Base-by-base conservation (phyloP, 2,113 vertebrate genomes). In the Motacilla alba region DNA sequence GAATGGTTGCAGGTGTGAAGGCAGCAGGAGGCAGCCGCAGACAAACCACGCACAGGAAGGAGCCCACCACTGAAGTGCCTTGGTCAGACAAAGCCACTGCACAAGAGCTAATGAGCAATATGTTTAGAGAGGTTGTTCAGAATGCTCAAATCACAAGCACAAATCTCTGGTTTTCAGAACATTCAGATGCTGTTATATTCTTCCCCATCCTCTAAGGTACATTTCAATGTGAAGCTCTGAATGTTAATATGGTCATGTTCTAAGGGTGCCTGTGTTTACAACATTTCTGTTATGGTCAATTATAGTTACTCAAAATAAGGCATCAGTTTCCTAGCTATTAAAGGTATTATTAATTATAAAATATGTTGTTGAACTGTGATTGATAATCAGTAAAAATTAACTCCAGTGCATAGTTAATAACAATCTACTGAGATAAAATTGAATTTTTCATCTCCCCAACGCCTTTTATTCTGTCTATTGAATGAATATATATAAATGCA, bases 41-140 rank as follows among this genome's bases (percentile, higher is more conserved):
- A 14, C 22, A 39, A 20, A 28, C 23, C 16, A 2, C 0, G 0
- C 6, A 9, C 20, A 30, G 20, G 31, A 22, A 59, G n/a, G 11
- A 66, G 4, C 20, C 28, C 39, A 4, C 7, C 15, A 3, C n/a
- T 20, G 44, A 73, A 55, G 21, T 5, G 8, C 26, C 24, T 60
- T 63, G 13, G 22, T 44, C 19, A 72, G 33, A 44, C 9, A 72
- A 68, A 90, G 44, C 31, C 31, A 30, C 37, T 11, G 2, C 46
- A 20, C 49, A 37, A 55, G 17, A 66, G 16, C 8, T 47, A 33
- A 47, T 5, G 5, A n/a, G 13, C 13, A 53, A 69, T 9, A 5
- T 15, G 27, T 49, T 44, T 20, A 46, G n/a, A 67, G 16, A 10
- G 14, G 18, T 6, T 9, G 39, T 28, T 67, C 18, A 74, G 24